phyloP scores from a whole-genome alignment of 2,888 invertebrate species.

The Branchellion lobata region DNA sequence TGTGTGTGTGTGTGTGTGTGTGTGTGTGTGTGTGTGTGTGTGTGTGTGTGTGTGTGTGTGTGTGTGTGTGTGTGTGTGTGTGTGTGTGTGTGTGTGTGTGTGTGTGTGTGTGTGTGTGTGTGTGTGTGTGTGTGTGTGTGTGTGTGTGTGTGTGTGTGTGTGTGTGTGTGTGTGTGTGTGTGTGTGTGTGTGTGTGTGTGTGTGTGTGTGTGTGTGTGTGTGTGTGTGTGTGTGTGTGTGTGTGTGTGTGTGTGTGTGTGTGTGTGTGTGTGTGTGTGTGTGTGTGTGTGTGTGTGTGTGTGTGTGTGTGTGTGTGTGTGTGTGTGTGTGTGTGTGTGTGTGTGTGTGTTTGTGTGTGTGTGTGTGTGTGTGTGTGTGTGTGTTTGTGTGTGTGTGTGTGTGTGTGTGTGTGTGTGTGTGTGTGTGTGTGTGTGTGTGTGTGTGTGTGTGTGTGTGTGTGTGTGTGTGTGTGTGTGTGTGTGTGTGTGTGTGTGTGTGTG shows the following conservation, averaged over 20 bases:
- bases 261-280: slow-evolving; percentile 28
- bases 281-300: slow-evolving; percentile 19
- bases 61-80: slow-evolving; percentile 22
- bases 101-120: slow-evolving; percentile 22
- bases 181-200: slow-evolving; percentile 25
- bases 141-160: slow-evolving; percentile 23
- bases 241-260: slow-evolving; percentile 36
- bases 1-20: slow-evolving; percentile 23
- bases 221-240: slow-evolving; percentile 18
- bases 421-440: neutral
- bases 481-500: slow-evolving; percentile 33
- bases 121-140: slow-evolving; percentile 23
- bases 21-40: slow-evolving; percentile 22
- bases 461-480: slow-evolving; percentile 28
- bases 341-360: slow-evolving; percentile 12
- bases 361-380: slow-evolving; percentile 33
- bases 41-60: slow-evolving; percentile 23
- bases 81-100: slow-evolving; percentile 20
- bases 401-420: slow-evolving; percentile 45
- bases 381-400: slow-evolving; percentile 46
- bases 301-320: slow-evolving; percentile 32
- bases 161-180: slow-evolving; percentile 23
- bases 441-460: slow-evolving; percentile 8
- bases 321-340: slow-evolving; percentile 30
- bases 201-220: slow-evolving; percentile 17